Evolutionary conservation across 1,140 invertebrate genomes (phyloP), one percentile per base, ranked within the genome.

Genomic region (Zophobas atratus): DNA sequence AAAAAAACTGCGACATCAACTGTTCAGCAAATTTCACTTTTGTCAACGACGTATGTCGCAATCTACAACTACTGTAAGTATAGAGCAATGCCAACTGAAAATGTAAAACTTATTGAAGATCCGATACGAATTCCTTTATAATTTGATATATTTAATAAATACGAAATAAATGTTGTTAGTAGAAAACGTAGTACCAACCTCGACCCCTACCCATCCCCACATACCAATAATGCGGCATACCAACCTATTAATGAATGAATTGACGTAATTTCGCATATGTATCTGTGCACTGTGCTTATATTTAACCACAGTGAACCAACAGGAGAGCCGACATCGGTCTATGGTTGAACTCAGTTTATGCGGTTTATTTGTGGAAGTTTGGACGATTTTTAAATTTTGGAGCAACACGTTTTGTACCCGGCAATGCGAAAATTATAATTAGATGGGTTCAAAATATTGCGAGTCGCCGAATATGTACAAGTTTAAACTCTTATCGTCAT

Each of bases 241-340:
- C 70, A 72, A 49, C n/a, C 48, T 72, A 72, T 72, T 41, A 72
- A 72, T 72, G 70, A 72, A 72, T 72, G 70, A 72, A 72, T 72
- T 72, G 70, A 72, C 70, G 70, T 72, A 72, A 72, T 72, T 72
- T 72, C 51, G 48, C 70, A 46, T 67, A 43, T 67, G 60, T 67
- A 67, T 72, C 48, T 72, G 41, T 72, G 70, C 51, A 72, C 6
- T 51, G 36, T 51, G 51, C 38, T 35, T 72, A 72, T 72, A 72
- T 72, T 72, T 72, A 67, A 67, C 56, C 35, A 60, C 56, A n/a
- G 1, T 67, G 53, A 55, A 32, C 43, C 20, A 35, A 20, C 55
- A 57, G 34, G 2, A 57, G 32, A 57, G 55, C 20, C 34, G 43
- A 46, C 20, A 20, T 20, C 20, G 8, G 43, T 34, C 32, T 6